Percentiles rank a stretch among this genome's conserved stretches.
Evolutionary conservation across 1,140 invertebrate species (phyloP).

Genomic region (Homarus americanus): DNA sequence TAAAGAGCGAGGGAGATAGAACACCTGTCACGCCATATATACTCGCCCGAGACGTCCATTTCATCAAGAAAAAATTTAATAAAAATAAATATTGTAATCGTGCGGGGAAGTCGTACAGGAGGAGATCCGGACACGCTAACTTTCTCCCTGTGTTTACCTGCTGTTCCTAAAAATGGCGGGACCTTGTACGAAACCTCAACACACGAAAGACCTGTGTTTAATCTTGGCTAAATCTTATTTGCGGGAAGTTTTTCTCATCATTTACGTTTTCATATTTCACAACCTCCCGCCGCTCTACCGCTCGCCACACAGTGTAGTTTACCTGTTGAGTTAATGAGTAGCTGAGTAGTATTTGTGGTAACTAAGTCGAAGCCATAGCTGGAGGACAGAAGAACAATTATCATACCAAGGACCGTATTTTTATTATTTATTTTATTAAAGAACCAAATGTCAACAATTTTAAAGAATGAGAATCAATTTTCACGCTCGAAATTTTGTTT

Average conservation of each 20-base stretch:
- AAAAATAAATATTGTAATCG: not conserved
- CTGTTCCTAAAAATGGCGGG: slow-evolving; percentile 5
- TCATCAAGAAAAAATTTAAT: not conserved
- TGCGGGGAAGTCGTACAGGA: not conserved
- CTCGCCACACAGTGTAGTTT: not conserved
- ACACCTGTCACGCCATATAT: not conserved
- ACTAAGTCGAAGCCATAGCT: not conserved
- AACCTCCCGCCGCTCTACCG: not conserved
- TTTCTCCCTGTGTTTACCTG: slow-evolving; percentile 3
- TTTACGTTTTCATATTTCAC: not conserved
- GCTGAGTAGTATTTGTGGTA: too few species aligned
- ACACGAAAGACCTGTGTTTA: not conserved
- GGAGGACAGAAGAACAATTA: not conserved
- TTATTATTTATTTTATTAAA: not conserved
- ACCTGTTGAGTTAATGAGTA: not conserved
- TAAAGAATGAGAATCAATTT: too few species aligned
- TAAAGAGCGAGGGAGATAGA: too few species aligned
- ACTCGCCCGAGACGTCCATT: too few species aligned
- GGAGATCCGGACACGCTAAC: not conserved
- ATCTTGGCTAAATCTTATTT: not conserved
- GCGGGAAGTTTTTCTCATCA: not conserved
- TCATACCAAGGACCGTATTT: not conserved
- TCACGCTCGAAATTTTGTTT: too few species aligned
- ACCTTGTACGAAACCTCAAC: slow-evolving; percentile 9
- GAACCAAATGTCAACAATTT: too few species aligned